Evolutionary conservation across 2,888 invertebrate species (phyloP).

Genomic region (Fragum fragum): DNA sequence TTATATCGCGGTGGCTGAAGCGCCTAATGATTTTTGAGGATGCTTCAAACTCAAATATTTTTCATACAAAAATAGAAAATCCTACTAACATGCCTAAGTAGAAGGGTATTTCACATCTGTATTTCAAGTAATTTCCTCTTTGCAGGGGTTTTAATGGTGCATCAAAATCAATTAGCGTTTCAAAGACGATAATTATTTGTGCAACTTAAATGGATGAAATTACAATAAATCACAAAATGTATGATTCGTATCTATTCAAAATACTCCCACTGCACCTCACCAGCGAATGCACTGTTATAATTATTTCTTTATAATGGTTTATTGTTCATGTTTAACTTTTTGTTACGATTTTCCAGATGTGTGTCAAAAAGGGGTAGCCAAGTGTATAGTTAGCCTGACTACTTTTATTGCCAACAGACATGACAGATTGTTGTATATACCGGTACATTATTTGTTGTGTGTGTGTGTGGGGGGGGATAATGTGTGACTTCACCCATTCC

Average conservation of each 20-base stretch:
- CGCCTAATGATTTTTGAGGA: no score
- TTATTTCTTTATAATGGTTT: background rate
- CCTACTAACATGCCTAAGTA: no score
- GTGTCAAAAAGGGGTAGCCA: background rate
- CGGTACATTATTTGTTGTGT: no score
- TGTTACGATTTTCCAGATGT: slow-evolving; percentile 7
- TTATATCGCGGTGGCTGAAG: no score
- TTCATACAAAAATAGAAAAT: no score
- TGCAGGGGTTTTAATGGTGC: slow-evolving; percentile 6
- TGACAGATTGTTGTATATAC: background rate
- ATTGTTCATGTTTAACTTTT: slow-evolving; percentile 3
- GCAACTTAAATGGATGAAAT: background rate
- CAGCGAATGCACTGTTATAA: background rate
- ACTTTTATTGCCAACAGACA: background rate
- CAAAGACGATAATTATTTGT: background rate
- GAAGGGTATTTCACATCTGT: no score
- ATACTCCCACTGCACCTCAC: background rate
- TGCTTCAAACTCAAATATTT: no score
- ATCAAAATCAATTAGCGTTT: background rate
- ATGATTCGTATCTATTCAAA: background rate
- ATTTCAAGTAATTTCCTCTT: background rate
- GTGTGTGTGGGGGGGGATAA: no score
- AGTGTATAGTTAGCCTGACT: slow-evolving; percentile 10
- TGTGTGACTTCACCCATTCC: no score
- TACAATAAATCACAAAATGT: background rate